A percentile compares a stretch with the other conserved stretches of the same genome.
Conservation (phyloP, 2,888 invertebrate species). For the Parapristionchus giblindavisi region DNA sequence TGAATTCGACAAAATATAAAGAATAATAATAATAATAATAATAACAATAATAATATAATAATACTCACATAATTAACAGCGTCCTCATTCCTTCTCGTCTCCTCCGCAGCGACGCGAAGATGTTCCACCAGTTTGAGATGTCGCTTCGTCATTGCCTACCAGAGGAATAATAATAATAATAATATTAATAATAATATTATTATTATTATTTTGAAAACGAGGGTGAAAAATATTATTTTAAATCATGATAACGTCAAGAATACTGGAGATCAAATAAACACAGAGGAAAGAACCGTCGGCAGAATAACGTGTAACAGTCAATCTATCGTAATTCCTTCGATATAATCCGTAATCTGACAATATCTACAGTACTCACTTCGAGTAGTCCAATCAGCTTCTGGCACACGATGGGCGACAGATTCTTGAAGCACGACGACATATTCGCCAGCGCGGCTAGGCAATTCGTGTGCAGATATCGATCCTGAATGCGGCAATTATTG, state of each 20-base stretch:
- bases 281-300: too few relatives aligned
- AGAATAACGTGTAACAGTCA: too few relatives aligned
- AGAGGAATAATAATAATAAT: too few relatives aligned
- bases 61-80: slow-evolving; percentile 35
- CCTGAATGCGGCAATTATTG: slow-evolving; percentile 49
- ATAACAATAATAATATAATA: too few relatives aligned
- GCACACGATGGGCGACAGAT: slow-evolving; percentile 92
- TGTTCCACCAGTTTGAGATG: slow-evolving; percentile 72
- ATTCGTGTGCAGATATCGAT: slow-evolving; percentile 90
- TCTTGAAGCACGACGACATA: slow-evolving; percentile 91
- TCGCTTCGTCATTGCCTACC: slow-evolving; percentile 77
- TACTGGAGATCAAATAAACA: not conserved
- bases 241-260: too few relatives aligned
- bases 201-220: too few relatives aligned
- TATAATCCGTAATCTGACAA: not conserved
- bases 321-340: not conserved
- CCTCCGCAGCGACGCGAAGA: slow-evolving; percentile 48
- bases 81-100: slow-evolving; percentile 41
- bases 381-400: slow-evolving; percentile 82
- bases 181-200: too few relatives aligned
- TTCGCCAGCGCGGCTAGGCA: slow-evolving; percentile 97
- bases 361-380: slow-evolving; percentile 43
- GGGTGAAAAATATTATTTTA: too few relatives aligned
- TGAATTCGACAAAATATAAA: too few relatives aligned
- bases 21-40: too few relatives aligned